Conservation (phyloP, 2,113 vertebrate species). For the Otolemur garnettii region DNA sequence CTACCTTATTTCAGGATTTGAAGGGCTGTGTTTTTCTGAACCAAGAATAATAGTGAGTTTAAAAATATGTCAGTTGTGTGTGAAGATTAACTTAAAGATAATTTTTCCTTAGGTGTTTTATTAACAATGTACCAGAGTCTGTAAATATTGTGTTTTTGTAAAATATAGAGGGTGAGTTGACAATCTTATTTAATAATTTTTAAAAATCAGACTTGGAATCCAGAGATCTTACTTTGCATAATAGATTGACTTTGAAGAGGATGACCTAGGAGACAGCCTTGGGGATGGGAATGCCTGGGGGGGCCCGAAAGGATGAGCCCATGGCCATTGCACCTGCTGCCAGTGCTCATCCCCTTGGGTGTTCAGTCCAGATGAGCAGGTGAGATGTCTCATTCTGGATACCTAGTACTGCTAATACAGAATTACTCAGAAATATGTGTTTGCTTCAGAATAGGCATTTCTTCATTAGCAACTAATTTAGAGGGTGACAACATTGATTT, state of each 20-base stretch:
- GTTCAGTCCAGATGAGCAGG: not conserved
- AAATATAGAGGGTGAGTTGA: no score
- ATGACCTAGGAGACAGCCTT: no score
- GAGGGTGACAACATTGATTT: not conserved
- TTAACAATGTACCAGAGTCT: not conserved
- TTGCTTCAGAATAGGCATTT: not conserved
- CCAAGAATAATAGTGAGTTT: not conserved
- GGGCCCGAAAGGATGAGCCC: not conserved
- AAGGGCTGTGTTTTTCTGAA: not conserved
- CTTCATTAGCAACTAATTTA: not conserved
- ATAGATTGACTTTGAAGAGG: not conserved
- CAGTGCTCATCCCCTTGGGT: rapidly evolving
- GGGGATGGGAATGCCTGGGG: rapidly evolving
- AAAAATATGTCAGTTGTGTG: not conserved
- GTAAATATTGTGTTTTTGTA: not conserved
- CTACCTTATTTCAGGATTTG: not conserved
- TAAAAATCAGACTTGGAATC: not conserved
- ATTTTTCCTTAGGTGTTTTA: not conserved
- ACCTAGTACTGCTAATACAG: not conserved
- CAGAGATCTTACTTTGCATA: not conserved
- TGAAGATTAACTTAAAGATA: not conserved
- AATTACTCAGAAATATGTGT: not conserved
- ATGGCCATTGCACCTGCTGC: rapidly evolving
- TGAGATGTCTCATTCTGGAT: not conserved
- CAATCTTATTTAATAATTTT: not conserved